Conservation (phyloP, 2,113 vertebrate species). For the Anhinga anhinga region DNA sequence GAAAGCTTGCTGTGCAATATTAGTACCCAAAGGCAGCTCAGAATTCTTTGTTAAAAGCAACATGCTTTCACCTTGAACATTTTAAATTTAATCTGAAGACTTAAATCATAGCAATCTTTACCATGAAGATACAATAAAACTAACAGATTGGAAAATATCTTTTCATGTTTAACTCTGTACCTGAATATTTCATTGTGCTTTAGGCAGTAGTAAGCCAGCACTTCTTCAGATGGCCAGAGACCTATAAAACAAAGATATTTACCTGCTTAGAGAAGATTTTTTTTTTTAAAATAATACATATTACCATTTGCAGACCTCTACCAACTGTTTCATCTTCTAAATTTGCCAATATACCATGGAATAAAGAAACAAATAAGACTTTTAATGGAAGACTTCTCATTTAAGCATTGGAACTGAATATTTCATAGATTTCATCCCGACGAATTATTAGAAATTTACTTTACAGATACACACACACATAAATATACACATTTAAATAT, state of each 20-base stretch:
- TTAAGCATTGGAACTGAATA: not conserved
- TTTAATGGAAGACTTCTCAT: not conserved
- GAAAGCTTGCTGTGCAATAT: slow-evolving; percentile 78
- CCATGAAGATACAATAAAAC: slow-evolving; percentile 65
- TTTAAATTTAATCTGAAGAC: slow-evolving; percentile 70
- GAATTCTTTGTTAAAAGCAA: slow-evolving; percentile 76
- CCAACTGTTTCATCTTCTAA: not conserved
- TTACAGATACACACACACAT: not conserved
- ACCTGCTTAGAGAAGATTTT: not conserved
- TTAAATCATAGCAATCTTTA: slow-evolving; percentile 67
- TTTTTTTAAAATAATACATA: not conserved
- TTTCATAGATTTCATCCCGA: not conserved
- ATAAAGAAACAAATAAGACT: not conserved
- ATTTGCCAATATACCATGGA: not conserved
- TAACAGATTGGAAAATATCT: slow-evolving; percentile 37
- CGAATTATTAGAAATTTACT: not conserved
- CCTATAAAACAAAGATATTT: slow-evolving; percentile 75
- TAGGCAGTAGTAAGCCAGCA: slow-evolving; percentile 95
- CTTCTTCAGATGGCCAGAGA: slow-evolving; percentile 97
- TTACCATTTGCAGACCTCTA: not conserved
- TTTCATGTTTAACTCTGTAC: slow-evolving; percentile 73
- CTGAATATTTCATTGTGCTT: slow-evolving; percentile 88
- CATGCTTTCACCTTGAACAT: slow-evolving; percentile 72
- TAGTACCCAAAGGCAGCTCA: slow-evolving; percentile 79
- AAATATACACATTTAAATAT: not conserved